Percentiles rank a stretch among this genome's conserved stretches.
Evolutionary conservation across 2,797 vertebrate genomes (phyloP).

Genomic region (Mormyrops attenuatus): DNA sequence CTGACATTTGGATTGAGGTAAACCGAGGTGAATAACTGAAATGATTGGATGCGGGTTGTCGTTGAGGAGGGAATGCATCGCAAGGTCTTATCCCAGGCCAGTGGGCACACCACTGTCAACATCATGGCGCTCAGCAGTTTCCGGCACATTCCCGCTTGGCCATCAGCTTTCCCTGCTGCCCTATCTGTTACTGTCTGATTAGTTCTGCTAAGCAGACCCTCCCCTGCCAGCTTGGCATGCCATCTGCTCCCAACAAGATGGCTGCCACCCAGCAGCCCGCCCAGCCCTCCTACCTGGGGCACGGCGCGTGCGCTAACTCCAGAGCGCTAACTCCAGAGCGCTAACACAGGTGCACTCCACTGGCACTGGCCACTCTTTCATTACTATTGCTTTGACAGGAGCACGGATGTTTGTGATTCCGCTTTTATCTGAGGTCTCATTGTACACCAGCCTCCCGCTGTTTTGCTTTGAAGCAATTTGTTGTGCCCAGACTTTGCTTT

Average conservation of each 20-base stretch:
- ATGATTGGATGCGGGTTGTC: background rate
- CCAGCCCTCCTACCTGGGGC: slow-evolving; percentile 83
- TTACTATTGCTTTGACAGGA: slow-evolving; percentile 69
- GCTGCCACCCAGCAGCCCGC: slow-evolving; percentile 88
- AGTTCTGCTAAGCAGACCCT: slow-evolving; percentile 99
- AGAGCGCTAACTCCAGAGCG: slow-evolving; percentile 84
- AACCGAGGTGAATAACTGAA: background rate
- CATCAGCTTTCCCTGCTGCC: slow-evolving; percentile 98
- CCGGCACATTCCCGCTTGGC: slow-evolving; percentile 75
- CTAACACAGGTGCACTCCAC: slow-evolving; percentile 79
- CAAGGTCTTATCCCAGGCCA: slow-evolving; percentile 85
- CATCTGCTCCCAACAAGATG: slow-evolving; percentile 91
- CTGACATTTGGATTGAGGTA: background rate
- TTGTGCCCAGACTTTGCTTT: slow-evolving; percentile 86
- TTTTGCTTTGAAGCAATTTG: slow-evolving; percentile 98
- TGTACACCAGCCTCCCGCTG: slow-evolving; percentile 95
- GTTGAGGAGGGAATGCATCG: slow-evolving; percentile 68
- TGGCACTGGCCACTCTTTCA: slow-evolving; percentile 56
- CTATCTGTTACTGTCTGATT: slow-evolving; percentile 99
- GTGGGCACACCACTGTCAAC: slow-evolving; percentile 95
- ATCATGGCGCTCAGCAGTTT: slow-evolving; percentile 75
- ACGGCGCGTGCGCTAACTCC: slow-evolving; percentile 73
- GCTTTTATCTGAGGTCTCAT: slow-evolving; percentile 97
- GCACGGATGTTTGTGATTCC: slow-evolving; percentile 79
- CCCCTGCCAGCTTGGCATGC: slow-evolving; percentile 81